Evolutionary conservation across 2,113 vertebrate genomes (phyloP), one percentile per base, ranked within the genome.

Genomic region (Rhodinocichla rosea): DNA sequence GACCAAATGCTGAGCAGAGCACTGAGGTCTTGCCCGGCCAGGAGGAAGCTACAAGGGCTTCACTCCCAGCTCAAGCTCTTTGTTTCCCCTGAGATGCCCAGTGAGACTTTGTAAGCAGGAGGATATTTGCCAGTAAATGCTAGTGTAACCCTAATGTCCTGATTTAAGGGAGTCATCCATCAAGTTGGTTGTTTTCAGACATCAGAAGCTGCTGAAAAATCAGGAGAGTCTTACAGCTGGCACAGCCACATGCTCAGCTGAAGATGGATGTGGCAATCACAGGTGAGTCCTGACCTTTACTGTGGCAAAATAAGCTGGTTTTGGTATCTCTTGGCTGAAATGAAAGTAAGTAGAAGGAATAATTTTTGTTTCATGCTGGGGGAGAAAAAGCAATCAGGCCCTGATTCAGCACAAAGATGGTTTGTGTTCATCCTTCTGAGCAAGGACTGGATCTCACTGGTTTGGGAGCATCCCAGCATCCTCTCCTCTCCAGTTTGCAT

Each of bases 261-360:
- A 90, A 88, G 94, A 89, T 89, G 62, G 75, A 89, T 94, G 74
- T 85, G 53, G 71, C 88, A 88, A 57, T 92, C 65, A 80, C 56
- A 83, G 79, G 76, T 74, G 80, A 92, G 90, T 71, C 76, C 83
- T 93, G 88, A 94, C 89, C 81, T 92, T 91, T 80, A 39, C 53
- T 0, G 0, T 39, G 44, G 24, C 27, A 84, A 91, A 91, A 83
- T 27, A 80, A 83, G 50, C 45, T 78, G 35, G 92, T 92, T 69
- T 55, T 7, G 4, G 18, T 52, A 17, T 83, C 52, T 73, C 33
- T 55, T 68, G 76, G 59, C 71, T 75, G 45, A 68, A 93, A 65
- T 10, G 42, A 23, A 75, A 73, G 49, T 14, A 55, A 56, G 57
- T 8, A 82, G 62, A 59, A 90, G 33, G 49, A n/a, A 27, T 39